phyloP scores from a whole-genome alignment of 2,113 vertebrate species.

The Phycodurus eques region DNA sequence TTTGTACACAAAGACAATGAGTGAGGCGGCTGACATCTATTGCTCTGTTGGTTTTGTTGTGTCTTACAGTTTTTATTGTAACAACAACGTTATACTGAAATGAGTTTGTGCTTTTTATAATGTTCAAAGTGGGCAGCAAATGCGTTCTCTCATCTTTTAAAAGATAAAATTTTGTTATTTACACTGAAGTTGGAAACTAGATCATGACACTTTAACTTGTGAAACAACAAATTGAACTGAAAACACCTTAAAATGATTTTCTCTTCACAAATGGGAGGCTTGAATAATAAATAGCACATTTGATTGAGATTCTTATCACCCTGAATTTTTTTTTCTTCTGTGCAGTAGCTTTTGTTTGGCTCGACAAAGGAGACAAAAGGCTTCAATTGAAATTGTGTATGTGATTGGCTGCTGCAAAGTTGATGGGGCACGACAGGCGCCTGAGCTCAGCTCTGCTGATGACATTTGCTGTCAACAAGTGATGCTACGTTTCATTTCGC shows the following conservation, averaged over 20 bases:
- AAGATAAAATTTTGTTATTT: background rate
- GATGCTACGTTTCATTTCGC: conserved; percentile 15
- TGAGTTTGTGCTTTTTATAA: background rate
- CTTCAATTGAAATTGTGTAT: background rate
- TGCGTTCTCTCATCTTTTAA: background rate
- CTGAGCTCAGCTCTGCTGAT: conserved; percentile 17
- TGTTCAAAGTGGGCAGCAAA: background rate
- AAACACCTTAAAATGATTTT: background rate
- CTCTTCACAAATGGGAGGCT: background rate
- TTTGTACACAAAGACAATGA: background rate
- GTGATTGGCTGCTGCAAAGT: conserved; percentile 15
- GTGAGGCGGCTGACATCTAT: background rate
- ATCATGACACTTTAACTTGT: background rate
- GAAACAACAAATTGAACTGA: background rate
- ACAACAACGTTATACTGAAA: background rate
- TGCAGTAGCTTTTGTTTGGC: background rate
- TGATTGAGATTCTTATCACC: background rate
- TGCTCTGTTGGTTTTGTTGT: background rate
- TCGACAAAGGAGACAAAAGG: background rate
- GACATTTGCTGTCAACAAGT: conserved; percentile 31
- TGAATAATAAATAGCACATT: background rate
- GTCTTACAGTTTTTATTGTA: background rate
- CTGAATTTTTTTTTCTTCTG: background rate
- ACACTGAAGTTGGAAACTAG: background rate
- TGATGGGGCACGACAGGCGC: conserved; percentile 23